Conservation (phyloP, 2,797 vertebrate species). For the Benthosema pterotum region DNA sequence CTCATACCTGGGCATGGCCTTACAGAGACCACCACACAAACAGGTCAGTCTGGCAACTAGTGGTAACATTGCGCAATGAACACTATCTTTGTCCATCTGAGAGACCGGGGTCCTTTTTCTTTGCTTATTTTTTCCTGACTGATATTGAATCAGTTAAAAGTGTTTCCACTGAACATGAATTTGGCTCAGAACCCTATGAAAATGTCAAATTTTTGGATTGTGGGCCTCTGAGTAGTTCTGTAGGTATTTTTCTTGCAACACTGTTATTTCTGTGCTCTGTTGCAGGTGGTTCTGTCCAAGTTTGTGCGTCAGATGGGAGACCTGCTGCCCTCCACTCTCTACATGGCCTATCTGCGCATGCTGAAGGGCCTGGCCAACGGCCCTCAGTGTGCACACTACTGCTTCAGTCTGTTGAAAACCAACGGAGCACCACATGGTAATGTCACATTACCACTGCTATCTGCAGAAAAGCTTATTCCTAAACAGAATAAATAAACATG, state of each 20-base stretch:
- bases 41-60: conserved; percentile 78
- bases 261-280: conserved; percentile 21
- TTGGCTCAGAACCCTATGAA: too few species aligned
- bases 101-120: not conserved
- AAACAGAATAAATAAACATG: too few species aligned
- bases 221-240: too few species aligned
- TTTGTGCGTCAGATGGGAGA: conserved; percentile 99
- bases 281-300: conserved; percentile 95
- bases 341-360: conserved; percentile 96
- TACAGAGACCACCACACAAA: conserved; percentile 95
- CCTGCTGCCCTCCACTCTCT: conserved; percentile 93
- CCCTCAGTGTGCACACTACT: conserved; percentile 96
- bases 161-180: too few species aligned
- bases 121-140: too few species aligned
- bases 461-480: not conserved
- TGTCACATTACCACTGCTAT: conserved; percentile 27
- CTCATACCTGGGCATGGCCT: conserved; percentile 91
- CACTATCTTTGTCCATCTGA: not conserved
- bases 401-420: conserved; percentile 95
- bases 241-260: too few species aligned
- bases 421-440: conserved; percentile 96
- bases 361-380: conserved; percentile 92
- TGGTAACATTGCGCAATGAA: not conserved
- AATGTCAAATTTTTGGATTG: too few species aligned
- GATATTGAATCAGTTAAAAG: too few species aligned